Conservation (phyloP, 2,797 vertebrate genomes). For the Macropodus opercularis region DNA sequence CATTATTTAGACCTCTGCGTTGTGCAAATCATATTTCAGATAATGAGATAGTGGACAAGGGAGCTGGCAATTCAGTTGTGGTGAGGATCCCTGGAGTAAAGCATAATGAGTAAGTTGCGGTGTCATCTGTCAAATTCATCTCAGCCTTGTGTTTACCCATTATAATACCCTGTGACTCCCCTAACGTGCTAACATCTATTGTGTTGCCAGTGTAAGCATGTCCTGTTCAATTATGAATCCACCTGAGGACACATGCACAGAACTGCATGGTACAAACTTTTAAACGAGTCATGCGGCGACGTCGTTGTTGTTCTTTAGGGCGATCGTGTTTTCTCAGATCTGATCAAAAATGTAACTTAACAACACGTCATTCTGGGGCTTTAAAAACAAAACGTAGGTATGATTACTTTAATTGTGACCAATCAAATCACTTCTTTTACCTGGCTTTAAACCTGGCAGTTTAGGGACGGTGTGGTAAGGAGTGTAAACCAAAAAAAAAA, state of each 20-base stretch:
- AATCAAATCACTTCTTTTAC: conserved; percentile 15
- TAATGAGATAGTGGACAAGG: conserved; percentile 46
- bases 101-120: conserved; percentile 47
- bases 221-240: conserved; percentile 45
- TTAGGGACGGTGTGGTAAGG: conserved; percentile 10
- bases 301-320: not conserved
- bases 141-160: conserved; percentile 40
- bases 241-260: conserved; percentile 33
- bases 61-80: conserved; percentile 53
- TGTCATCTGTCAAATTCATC: conserved; percentile 61
- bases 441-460: not conserved
- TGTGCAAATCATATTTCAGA: conserved; percentile 49
- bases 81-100: conserved; percentile 44
- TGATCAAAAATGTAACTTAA: not conserved
- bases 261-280: conserved; percentile 21
- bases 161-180: conserved; percentile 35
- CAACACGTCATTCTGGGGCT: not conserved
- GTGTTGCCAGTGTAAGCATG: conserved; percentile 34
- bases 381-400: conserved; percentile 15
- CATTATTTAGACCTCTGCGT: conserved; percentile 38
- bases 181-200: conserved; percentile 43
- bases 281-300: conserved; percentile 6
- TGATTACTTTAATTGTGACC: conserved; percentile 19
- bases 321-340: no score
- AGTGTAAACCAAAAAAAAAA: not conserved